Evolutionary conservation across 2,797 vertebrate species (phyloP), one percentile per base, ranked within the genome.

Genomic region (Percopsis omiscomaycus): DNA sequence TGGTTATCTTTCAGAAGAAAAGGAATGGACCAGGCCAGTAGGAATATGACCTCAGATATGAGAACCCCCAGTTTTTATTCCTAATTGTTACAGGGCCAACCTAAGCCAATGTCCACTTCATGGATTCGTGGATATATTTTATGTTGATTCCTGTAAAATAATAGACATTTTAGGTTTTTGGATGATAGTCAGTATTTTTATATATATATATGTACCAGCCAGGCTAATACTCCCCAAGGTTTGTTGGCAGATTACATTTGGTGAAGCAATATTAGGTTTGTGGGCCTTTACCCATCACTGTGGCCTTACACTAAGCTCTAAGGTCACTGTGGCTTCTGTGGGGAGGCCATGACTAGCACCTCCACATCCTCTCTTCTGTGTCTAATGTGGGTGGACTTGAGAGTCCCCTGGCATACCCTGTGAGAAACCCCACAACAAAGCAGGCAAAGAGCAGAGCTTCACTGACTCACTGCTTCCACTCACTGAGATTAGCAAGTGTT

Each of bases 271-370:
- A 53, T 50, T 68, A 70, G 76, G 59, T 73, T 85, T 55, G 16
- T 78, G 76, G 83, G 77, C 71, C 59, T 75, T 48, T 14, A 64
- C 68, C 74, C 27, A 60, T 53, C 69, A 37, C 44, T 72, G 82
- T 75, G 75, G 86, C 76, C 79, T 68, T 74, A 77, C 76, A 83
- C 67, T 72, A 66, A 69, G 64, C 77, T 82, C 75, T 63, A 66
- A 85, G 88, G 87, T 89, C 81, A 81, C 68, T 29, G 82, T 87
- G 88, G 88, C 81, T 88, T 88, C 79, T 88, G 86, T 78, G 86
- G 89, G 68, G 61, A 89, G 74, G 75, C 83, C 87, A 73, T 77
- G 74, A 73, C 84, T 85, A 87, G 84, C 82, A 74, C 83, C 82
- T 86, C 80, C 71, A 88, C 88, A 86, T 90, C 89, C 89, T 88